phyloP scores from a whole-genome alignment of 2,113 vertebrate genomes.

The Helogale parvula region DNA sequence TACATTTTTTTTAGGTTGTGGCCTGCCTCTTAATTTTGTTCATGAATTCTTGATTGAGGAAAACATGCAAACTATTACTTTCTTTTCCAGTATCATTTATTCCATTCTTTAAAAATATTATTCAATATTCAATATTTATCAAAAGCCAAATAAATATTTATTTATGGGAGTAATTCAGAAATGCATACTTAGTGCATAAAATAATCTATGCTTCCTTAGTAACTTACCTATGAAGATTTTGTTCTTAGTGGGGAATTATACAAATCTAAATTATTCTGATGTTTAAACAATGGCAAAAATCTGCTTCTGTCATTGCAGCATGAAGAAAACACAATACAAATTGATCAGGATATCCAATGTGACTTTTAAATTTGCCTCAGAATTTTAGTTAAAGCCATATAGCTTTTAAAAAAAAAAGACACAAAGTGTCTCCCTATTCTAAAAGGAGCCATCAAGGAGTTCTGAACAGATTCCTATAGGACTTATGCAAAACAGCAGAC shows the following conservation, averaged over 20 bases:
- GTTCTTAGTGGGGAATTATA: neutral
- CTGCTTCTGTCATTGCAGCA: neutral
- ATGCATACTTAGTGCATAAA: neutral
- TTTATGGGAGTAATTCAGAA: conserved; percentile 18
- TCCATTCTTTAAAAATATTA: neutral
- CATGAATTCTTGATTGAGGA: neutral
- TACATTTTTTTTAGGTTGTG: conserved; percentile 16
- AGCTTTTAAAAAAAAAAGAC: neutral
- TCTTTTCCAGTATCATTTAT: neutral
- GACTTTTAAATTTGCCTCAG: neutral
- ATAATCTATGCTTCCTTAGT: conserved; percentile 5
- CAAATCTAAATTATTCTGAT: conserved; percentile 12
- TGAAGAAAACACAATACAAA: conserved; percentile 16
- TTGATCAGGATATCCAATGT: neutral
- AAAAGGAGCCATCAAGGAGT: neutral
- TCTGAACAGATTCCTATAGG: neutral
- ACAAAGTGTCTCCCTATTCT: neutral
- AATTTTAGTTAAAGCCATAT: conserved; percentile 21
- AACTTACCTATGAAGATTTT: conserved; percentile 4
- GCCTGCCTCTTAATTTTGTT: neutral
- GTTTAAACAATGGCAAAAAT: neutral
- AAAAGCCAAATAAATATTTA: conserved; percentile 20
- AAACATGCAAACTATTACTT: conserved; percentile 20
- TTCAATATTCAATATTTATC: too few species aligned
- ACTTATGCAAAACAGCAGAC: neutral